Conservation (phyloP, 2,797 vertebrate genomes). For the Mareca penelope region DNA sequence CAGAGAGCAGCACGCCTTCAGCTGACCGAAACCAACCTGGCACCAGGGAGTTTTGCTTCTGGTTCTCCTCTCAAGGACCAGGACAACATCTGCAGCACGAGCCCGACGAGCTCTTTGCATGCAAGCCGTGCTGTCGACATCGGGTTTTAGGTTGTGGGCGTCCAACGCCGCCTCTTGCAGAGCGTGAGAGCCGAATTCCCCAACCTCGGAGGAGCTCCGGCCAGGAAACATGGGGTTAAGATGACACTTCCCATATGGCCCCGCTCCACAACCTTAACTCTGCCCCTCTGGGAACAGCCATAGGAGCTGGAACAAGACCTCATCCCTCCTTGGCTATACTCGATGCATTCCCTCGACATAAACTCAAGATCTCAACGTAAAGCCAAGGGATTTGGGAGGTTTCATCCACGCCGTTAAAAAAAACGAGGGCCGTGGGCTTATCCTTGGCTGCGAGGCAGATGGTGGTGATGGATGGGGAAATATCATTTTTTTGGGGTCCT, state of each 20-base stretch:
- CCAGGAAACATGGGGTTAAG: conserved; percentile 38
- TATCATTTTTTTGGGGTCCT: background rate
- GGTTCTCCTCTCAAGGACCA: background rate
- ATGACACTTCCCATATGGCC: conserved; percentile 55
- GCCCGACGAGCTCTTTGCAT: background rate
- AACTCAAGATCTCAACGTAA: background rate
- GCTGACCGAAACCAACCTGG: fast-evolving
- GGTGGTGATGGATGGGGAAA: background rate
- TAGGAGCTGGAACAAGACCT: conserved; percentile 32
- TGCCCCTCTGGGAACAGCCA: background rate
- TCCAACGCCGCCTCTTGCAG: background rate
- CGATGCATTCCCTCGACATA: conserved; percentile 20
- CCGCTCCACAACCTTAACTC: background rate
- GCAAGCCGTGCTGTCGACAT: background rate
- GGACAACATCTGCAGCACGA: background rate
- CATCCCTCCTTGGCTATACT: conserved; percentile 37
- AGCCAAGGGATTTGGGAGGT: conserved; percentile 4
- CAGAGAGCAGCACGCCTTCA: background rate
- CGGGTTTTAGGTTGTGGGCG: background rate
- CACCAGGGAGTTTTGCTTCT: background rate
- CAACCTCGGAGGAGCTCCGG: background rate
- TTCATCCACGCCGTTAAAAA: fast-evolving
- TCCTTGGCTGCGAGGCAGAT: background rate
- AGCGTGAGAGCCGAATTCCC: conserved; percentile 40
- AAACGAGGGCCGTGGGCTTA: background rate